These are phyloP conservation scores for Cynoglossus semilaevis DNA, from an alignment of 2,113 vertebrate species.

Conservation along the genomic window DNA sequence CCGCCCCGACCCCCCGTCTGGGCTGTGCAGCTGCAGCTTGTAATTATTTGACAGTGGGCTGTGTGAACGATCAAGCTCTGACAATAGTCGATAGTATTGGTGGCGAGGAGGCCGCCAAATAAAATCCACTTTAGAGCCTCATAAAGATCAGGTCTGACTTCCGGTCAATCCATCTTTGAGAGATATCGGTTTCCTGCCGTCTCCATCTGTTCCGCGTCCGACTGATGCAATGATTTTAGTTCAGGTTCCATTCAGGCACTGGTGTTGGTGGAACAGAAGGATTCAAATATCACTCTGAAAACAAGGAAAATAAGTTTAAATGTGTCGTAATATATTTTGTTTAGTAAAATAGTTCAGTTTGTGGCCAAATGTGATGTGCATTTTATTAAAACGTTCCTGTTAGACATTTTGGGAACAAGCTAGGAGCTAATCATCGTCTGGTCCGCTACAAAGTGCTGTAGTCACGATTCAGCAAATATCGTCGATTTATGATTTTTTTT, in stretches of 20 bases:
- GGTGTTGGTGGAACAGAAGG: too few relatives aligned
- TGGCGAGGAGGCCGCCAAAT: neutral
- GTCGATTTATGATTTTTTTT: too few relatives aligned
- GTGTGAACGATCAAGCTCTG: neutral
- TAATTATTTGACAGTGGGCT: neutral
- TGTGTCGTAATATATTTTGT: too few relatives aligned
- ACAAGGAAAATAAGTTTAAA: too few relatives aligned
- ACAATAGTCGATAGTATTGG: neutral
- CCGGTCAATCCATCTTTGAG: conserved; percentile 13
- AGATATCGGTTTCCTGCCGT: conserved; percentile 19
- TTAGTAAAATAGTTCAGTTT: too few relatives aligned
- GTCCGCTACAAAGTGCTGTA: too few relatives aligned
- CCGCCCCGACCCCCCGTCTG: neutral
- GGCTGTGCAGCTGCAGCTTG: neutral
- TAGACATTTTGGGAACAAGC: too few relatives aligned
- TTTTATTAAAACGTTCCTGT: too few relatives aligned
- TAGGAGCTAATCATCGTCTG: too few relatives aligned
- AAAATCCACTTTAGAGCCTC: neutral
- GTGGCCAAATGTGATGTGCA: too few relatives aligned
- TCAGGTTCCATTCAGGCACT: neutral
- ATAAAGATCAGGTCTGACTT: neutral
- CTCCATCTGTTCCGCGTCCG: conserved; percentile 6
- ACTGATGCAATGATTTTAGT: conserved; percentile 15
- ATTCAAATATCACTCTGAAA: too few relatives aligned
- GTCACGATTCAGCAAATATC: too few relatives aligned